Evolutionary conservation across 2,113 vertebrate species (phyloP).

Genomic region (Actinemys pallida): DNA sequence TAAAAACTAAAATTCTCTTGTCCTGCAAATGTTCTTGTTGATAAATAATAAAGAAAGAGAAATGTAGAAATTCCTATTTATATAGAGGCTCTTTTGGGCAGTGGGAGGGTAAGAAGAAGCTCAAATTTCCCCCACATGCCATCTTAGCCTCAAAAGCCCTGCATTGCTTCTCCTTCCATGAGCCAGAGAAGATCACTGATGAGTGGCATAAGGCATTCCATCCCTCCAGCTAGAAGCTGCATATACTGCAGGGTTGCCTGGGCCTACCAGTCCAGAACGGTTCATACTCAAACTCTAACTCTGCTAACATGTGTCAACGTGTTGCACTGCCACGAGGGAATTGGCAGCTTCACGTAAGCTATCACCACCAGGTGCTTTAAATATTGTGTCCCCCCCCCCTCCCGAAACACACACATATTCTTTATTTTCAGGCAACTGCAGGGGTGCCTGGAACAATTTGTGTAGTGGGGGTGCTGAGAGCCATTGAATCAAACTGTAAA

Average conservation of each 20-base stretch:
- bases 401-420: not conserved
- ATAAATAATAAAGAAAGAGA: not conserved
- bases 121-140: not conserved
- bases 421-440: not conserved
- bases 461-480: no score
- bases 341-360: not conserved
- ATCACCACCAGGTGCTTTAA: not conserved
- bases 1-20: not conserved
- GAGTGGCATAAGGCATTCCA: not conserved
- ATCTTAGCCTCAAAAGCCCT: not conserved
- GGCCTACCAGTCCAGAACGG: not conserved
- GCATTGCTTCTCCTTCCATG: not conserved
- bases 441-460: no score
- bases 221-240: accelerated
- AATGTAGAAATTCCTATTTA: not conserved
- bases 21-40: not conserved
- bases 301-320: not conserved
- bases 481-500: no score
- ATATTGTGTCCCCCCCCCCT: not conserved
- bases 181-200: not conserved
- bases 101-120: not conserved
- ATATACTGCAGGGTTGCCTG: not conserved
- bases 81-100: not conserved
- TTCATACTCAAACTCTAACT: not conserved
- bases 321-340: not conserved